These are phyloP conservation scores for Coturnix japonica DNA, from an alignment of 2,113 vertebrate species.

Conservation along the genomic window DNA sequence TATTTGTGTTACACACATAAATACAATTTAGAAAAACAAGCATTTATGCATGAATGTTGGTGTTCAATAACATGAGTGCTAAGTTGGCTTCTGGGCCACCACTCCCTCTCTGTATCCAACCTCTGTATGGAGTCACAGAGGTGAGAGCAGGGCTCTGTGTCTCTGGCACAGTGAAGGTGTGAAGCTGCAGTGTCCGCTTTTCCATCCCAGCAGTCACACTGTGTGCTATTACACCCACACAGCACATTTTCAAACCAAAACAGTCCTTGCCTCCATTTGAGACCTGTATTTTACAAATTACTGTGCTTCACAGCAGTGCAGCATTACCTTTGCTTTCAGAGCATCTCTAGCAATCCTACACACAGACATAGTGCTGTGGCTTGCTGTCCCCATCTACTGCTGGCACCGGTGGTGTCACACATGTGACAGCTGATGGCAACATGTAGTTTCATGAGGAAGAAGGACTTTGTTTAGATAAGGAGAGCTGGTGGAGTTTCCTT, in stretches of 20 bases:
- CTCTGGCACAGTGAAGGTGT: not conserved
- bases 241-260: not conserved
- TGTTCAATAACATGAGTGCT: not conserved
- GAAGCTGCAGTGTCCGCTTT: not conserved
- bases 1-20: no score
- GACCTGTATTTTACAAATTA: not conserved
- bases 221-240: not conserved
- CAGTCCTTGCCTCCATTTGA: not conserved
- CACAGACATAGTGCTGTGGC: fast-evolving
- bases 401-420: no score
- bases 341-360: not conserved
- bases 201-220: not conserved
- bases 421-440: not conserved
- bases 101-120: not conserved
- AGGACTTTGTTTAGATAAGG: not conserved
- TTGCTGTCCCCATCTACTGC: no score
- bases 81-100: not conserved
- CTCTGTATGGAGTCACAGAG: not conserved
- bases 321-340: not conserved
- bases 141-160: not conserved
- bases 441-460: not conserved
- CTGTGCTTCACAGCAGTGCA: not conserved
- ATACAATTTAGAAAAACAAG: not conserved
- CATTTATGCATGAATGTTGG: no score
- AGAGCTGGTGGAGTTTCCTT: not conserved